Percentiles rank a stretch among this genome's conserved stretches.
These are phyloP conservation scores for Drosophila anceps DNA, from an alignment of 2,888 invertebrate genomes.

Conservation along the genomic window DNA sequence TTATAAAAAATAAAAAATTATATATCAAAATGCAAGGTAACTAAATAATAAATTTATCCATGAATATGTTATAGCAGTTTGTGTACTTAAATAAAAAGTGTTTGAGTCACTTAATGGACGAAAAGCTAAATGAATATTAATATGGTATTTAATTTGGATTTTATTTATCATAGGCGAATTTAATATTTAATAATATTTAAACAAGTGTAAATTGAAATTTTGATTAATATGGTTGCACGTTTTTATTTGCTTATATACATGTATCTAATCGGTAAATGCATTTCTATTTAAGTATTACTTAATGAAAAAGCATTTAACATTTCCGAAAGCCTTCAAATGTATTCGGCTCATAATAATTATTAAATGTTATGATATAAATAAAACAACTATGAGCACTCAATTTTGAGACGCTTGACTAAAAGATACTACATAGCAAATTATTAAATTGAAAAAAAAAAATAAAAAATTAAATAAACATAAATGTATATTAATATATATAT, in stretches of 20 bases:
- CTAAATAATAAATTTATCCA: neutral
- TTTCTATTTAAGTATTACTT: conserved; percentile 16
- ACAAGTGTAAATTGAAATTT: neutral
- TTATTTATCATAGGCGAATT: neutral
- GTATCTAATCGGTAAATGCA: conserved; percentile 22
- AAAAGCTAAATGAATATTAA: too few species aligned
- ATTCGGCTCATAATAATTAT: conserved; percentile 20
- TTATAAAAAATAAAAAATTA: neutral
- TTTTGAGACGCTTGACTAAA: neutral
- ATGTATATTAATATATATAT: too few species aligned
- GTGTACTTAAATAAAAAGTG: neutral
- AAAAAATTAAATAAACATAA: neutral
- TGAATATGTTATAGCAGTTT: neutral
- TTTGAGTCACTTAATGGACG: too few species aligned
- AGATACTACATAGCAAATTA: neutral
- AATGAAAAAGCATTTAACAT: neutral
- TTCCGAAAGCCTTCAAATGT: conserved; percentile 1
- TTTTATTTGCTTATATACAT: neutral
- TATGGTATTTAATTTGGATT: too few species aligned
- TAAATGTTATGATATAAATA: conserved; percentile 23
- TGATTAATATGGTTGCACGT: too few species aligned
- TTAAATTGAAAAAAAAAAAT: neutral
- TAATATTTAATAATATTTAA: neutral
- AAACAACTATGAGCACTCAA: neutral
- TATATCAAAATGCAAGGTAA: conserved; percentile 22